Evolutionary conservation across 2,113 vertebrate genomes (phyloP).

Genomic region (Tauraco erythrolophus): DNA sequence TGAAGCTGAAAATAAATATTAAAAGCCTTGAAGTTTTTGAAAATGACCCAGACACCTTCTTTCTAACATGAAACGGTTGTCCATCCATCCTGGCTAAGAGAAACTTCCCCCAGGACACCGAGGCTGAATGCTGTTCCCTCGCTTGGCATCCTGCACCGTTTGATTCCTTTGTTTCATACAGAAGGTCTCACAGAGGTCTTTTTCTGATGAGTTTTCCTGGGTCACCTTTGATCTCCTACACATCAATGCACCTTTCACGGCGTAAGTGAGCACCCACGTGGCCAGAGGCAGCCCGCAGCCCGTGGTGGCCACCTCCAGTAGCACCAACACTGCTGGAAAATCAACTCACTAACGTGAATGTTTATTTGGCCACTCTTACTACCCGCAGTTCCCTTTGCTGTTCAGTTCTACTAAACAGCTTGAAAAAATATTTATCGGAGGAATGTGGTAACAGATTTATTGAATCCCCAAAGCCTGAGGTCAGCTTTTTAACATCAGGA

Average conservation of each 20-base stretch:
- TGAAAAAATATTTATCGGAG: slow-evolving; percentile 55
- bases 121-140: neutral
- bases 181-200: neutral
- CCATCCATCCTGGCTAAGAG: neutral
- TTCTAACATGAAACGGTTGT: neutral
- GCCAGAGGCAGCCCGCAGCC: neutral
- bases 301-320: neutral
- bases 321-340: neutral
- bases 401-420: slow-evolving; percentile 37
- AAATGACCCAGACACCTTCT: neutral
- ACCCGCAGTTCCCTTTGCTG: neutral
- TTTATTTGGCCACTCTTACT: slow-evolving; percentile 36
- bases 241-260: neutral
- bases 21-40: neutral
- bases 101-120: neutral
- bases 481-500: slow-evolving; percentile 14
- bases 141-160: fast-evolving
- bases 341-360: neutral
- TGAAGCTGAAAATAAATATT: neutral
- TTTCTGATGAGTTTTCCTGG: neutral
- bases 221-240: neutral
- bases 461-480: slow-evolving; percentile 33
- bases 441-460: slow-evolving; percentile 62
- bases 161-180: neutral
- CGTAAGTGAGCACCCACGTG: neutral